These are phyloP conservation scores for Petroica traversi DNA, from an alignment of 2,113 vertebrate genomes.

Conservation along the genomic window DNA sequence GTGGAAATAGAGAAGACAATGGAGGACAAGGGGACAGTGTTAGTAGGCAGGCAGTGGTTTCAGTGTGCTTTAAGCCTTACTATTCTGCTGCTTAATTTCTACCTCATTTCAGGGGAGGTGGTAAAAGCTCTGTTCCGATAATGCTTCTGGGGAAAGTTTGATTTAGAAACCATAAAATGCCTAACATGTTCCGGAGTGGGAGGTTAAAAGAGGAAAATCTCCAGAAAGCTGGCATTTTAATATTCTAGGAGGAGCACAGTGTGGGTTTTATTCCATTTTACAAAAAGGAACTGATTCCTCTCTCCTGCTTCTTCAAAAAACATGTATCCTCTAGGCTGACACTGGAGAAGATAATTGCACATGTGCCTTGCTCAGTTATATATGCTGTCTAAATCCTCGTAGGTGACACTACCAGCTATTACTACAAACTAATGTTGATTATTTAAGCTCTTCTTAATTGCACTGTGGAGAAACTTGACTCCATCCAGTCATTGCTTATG, in stretches of 20 bases:
- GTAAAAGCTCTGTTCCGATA: not conserved
- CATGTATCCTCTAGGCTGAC: not conserved
- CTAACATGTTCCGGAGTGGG: not conserved
- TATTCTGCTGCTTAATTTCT: not conserved
- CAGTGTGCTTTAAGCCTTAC: not conserved
- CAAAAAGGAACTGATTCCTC: not conserved
- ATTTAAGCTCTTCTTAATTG: not conserved
- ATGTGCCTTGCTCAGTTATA: not conserved
- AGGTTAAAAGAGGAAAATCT: not conserved
- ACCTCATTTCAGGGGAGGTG: not conserved
- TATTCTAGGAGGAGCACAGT: not conserved
- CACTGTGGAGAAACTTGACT: not conserved
- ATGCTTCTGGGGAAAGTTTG: not conserved
- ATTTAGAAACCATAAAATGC: not conserved
- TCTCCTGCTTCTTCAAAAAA: not conserved
- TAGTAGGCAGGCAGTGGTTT: not conserved
- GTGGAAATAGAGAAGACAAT: not conserved
- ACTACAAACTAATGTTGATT: not conserved
- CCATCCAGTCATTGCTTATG: not conserved
- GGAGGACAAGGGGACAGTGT: not conserved
- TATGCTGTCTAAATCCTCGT: not conserved
- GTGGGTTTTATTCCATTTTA: not conserved
- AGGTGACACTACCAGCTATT: not conserved
- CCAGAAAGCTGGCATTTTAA: not conserved
- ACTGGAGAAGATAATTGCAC: not conserved